Base-by-base conservation (phyloP, 2,888 invertebrate genomes). In the Disparrhopalites patrizii region DNA sequence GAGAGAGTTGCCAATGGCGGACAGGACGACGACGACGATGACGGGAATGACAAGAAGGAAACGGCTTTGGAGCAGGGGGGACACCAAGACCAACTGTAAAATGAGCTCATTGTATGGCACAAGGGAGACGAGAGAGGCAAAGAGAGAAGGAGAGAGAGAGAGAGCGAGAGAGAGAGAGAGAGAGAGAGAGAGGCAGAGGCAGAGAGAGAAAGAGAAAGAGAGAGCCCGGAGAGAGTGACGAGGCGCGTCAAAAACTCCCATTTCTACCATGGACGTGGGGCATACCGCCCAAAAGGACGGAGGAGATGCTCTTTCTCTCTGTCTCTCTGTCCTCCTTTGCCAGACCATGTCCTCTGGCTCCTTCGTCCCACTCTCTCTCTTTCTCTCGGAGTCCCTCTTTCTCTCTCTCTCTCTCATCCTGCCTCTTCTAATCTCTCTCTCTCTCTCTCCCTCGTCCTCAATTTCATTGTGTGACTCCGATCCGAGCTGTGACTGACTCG, bases 1-100 rank as follows among this genome's bases (percentile, higher is more conserved):
- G 33, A 31, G 33, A 54, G 31, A 54, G 31, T 23, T 30, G 30
- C 54, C 54, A 54, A 47, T 47, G 47, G 47, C 47, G 47, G 47
- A 47, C 47, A 47, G 23, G 47, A 47, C 25, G 47, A 47, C 47
- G 47, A 47, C 47, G 23, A 47, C 20, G n/a, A n/a, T n/a, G n/a
- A n/a, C n/a, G n/a, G n/a, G n/a, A n/a, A n/a, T n/a, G n/a, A n/a
- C n/a, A n/a, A n/a, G n/a, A n/a, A n/a, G n/a, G n/a, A n/a, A n/a
- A n/a, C n/a, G n/a, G n/a, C n/a, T n/a, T n/a, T n/a, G n/a, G n/a
- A n/a, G n/a, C n/a, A n/a, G n/a, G n/a, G n/a, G n/a, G n/a, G n/a
- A n/a, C n/a, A n/a, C n/a, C n/a, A n/a, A n/a, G n/a, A n/a, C n/a
- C n/a, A n/a, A n/a, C n/a, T n/a, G n/a, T 40, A 20, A 40, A 20